Conservation (phyloP, 2,797 vertebrate genomes). For the Pachyuromys duprasi region DNA sequence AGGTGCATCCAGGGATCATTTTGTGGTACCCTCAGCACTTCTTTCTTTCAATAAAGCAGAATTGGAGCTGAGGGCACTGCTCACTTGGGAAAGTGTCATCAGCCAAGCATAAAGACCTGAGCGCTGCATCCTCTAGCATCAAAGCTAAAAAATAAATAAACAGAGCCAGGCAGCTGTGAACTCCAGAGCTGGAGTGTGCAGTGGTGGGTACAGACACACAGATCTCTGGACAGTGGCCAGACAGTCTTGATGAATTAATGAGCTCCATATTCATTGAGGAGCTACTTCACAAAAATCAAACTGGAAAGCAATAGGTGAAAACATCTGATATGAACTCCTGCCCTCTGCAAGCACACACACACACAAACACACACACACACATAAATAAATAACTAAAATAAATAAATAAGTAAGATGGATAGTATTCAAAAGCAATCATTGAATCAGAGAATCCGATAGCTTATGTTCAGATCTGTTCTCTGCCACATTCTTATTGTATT, state of each 20-base stretch:
- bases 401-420: background rate
- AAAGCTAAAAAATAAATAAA: background rate
- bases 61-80: background rate
- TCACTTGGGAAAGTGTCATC: background rate
- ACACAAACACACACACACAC: background rate
- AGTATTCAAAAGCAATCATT: background rate
- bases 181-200: no score
- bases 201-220: background rate
- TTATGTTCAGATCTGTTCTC: background rate
- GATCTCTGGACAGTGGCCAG: background rate
- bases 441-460: background rate
- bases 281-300: background rate
- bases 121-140: background rate
- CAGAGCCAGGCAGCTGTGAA: background rate
- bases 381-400: background rate
- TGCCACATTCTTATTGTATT: background rate
- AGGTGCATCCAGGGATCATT: background rate
- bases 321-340: background rate
- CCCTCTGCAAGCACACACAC: background rate
- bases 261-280: background rate
- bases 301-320: background rate
- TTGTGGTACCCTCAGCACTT: background rate
- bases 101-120: background rate
- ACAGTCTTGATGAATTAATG: background rate
- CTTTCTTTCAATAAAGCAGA: background rate